Evolutionary conservation across 2,888 invertebrate species (phyloP).

Genomic region (Chymomyza caudatula): DNA sequence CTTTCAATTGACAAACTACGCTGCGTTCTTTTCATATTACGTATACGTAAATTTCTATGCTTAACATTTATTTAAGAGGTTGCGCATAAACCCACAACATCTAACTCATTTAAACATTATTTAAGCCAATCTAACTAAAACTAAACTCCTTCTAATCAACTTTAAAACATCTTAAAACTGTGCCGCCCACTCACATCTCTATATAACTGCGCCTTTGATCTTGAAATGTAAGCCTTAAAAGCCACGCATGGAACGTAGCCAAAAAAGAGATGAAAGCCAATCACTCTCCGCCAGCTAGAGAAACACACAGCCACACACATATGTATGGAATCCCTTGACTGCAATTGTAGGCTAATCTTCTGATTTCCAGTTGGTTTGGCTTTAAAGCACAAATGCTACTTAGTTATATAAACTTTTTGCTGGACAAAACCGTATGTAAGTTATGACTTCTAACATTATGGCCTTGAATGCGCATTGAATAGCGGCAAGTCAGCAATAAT

Average conservation of each 20-base stretch:
- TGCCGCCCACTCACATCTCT: background rate
- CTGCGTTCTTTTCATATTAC: too few relatives aligned
- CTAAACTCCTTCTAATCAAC: background rate
- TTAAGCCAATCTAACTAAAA: background rate
- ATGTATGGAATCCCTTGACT: background rate
- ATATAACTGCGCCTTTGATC: slow-evolving; percentile 2
- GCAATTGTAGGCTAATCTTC: slow-evolving; percentile 51
- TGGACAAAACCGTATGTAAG: slow-evolving; percentile 45
- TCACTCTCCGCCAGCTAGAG: background rate
- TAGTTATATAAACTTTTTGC: background rate
- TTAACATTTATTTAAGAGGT: background rate
- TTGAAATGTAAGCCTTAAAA: slow-evolving; percentile 23
- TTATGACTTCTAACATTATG: slow-evolving; percentile 33
- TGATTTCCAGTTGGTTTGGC: slow-evolving; percentile 69
- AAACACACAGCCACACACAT: background rate
- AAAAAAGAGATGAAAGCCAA: background rate
- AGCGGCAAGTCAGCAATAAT: background rate
- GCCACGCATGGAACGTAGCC: slow-evolving; percentile 30
- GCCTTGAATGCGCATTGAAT: slow-evolving; percentile 36
- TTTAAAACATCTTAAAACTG: background rate
- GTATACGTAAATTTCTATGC: too few relatives aligned
- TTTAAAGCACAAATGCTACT: slow-evolving; percentile 40
- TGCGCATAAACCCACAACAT: too few relatives aligned
- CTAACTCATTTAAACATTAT: background rate
- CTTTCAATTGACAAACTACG: too few relatives aligned